A percentile compares a stretch with the other conserved stretches of the same genome.
phyloP scores from a whole-genome alignment of 2,888 invertebrate species.

The Harpagoxenus sublaevis region DNA sequence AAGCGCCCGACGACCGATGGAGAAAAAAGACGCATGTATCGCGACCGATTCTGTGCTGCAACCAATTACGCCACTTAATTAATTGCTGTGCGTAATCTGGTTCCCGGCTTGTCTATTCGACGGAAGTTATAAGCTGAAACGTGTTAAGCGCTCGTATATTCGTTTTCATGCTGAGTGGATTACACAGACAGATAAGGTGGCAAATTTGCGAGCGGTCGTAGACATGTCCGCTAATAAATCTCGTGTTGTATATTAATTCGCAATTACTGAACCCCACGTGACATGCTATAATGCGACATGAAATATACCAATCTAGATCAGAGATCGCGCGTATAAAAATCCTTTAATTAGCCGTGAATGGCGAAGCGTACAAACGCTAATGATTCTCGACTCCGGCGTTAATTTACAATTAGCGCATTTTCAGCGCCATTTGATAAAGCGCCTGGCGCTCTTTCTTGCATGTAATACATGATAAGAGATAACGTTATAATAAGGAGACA shows the following conservation, averaged over 20 bases:
- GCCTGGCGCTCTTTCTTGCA: not conserved
- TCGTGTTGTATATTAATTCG: conserved; percentile 39
- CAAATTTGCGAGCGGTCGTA: conserved; percentile 41
- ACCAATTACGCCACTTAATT: conserved; percentile 55
- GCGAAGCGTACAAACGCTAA: not conserved
- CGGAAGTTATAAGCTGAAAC: conserved; percentile 39
- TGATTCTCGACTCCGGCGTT: conserved; percentile 25
- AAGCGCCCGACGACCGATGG: conserved; percentile 30
- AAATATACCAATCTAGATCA: conserved; percentile 32
- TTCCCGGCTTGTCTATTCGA: conserved; percentile 20
- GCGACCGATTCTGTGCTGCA: conserved; percentile 22
- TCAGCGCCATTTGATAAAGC: not conserved
- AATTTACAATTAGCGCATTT: conserved; percentile 16
- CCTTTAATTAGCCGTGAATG: conserved; percentile 7
- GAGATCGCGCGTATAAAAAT: conserved; percentile 38
- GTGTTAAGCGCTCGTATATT: conserved; percentile 42
- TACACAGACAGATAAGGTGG: conserved; percentile 34
- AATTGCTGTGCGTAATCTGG: conserved; percentile 46
- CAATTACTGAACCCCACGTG: conserved; percentile 43
- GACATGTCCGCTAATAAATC: conserved; percentile 42
- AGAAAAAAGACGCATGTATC: conserved; percentile 9
- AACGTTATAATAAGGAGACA: not conserved
- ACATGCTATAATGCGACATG: conserved; percentile 31
- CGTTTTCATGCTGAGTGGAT: conserved; percentile 36
- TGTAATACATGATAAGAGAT: not conserved